phyloP scores from a whole-genome alignment of 1,140 invertebrate genomes.

The Ceratina japonica region DNA sequence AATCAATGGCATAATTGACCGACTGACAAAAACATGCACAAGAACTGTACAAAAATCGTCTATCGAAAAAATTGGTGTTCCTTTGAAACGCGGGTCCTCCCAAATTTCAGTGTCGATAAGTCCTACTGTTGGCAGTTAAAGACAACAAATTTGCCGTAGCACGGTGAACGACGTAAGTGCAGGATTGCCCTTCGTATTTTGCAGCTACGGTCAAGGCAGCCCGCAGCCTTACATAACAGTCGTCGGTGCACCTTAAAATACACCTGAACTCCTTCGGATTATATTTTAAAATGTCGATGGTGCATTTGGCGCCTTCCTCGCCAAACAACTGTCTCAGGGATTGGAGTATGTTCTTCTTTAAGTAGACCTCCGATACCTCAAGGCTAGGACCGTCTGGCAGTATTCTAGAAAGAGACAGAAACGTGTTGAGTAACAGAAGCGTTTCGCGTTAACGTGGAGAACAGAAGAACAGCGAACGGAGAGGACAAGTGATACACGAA shows the following conservation, averaged over 20 bases:
- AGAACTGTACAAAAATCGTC: neutral
- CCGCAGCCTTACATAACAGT: conserved; percentile 81
- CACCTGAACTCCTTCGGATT: conserved; percentile 75
- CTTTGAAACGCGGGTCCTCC: neutral
- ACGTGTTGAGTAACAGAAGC: neutral
- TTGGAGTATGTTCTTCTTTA: conserved; percentile 82
- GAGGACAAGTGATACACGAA: neutral
- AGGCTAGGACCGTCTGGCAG: conserved; percentile 71
- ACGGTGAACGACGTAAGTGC: conserved; percentile 81
- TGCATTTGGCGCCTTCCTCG: conserved; percentile 79
- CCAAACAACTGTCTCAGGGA: conserved; percentile 81
- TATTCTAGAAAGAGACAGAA: conserved; percentile 76
- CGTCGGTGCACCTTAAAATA: conserved; percentile 80
- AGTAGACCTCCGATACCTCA: conserved; percentile 76
- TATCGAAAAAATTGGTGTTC: neutral
- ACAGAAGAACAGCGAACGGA: too few relatives aligned
- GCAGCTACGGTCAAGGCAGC: conserved; percentile 81
- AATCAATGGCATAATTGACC: conserved; percentile 74
- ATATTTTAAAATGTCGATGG: conserved; percentile 82
- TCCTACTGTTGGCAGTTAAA: conserved; percentile 70
- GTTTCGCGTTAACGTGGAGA: too few relatives aligned
- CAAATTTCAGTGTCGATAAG: conserved; percentile 66
- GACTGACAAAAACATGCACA: conserved; percentile 1
- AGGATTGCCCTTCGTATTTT: conserved; percentile 79
- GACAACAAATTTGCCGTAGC: conserved; percentile 77